Conservation (phyloP, 2,888 invertebrate species). For the Ophion obscuratus region DNA sequence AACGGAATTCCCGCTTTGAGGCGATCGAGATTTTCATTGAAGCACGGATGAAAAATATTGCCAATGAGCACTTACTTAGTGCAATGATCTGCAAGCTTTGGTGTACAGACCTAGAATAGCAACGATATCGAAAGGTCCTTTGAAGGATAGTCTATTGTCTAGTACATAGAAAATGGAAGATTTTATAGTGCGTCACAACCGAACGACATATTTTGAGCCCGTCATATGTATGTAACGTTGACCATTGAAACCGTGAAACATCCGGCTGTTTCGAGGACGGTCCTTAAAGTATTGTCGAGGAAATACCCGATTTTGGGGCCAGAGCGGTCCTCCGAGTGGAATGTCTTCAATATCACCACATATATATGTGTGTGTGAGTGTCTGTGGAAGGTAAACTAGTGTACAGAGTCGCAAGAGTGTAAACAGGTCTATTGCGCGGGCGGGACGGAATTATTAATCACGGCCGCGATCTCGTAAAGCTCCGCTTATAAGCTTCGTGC, state of each 20-base stretch:
- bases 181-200: constrained; percentile 16
- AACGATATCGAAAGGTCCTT: constrained; percentile 15
- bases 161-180: constrained; percentile 26
- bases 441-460: constrained; percentile 82
- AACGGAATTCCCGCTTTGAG: constrained; percentile 23
- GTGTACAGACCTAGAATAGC: background rate
- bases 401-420: constrained; percentile 44
- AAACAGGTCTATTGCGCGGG: constrained; percentile 23
- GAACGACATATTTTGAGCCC: background rate
- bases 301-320: background rate
- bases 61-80: constrained; percentile 32
- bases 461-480: constrained; percentile 82
- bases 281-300: background rate
- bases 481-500: constrained; percentile 76
- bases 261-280: background rate
- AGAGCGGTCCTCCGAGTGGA: background rate
- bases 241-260: too few relatives aligned
- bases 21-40: constrained; percentile 49
- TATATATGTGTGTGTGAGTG: background rate
- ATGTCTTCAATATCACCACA: background rate
- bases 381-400: constrained; percentile 4
- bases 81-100: constrained; percentile 14
- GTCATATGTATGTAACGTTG: too few relatives aligned
- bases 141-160: background rate
- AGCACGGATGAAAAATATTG: constrained; percentile 36